These are phyloP conservation scores for Argya squamiceps DNA, from an alignment of 2,797 vertebrate species.

Conservation along the genomic window DNA sequence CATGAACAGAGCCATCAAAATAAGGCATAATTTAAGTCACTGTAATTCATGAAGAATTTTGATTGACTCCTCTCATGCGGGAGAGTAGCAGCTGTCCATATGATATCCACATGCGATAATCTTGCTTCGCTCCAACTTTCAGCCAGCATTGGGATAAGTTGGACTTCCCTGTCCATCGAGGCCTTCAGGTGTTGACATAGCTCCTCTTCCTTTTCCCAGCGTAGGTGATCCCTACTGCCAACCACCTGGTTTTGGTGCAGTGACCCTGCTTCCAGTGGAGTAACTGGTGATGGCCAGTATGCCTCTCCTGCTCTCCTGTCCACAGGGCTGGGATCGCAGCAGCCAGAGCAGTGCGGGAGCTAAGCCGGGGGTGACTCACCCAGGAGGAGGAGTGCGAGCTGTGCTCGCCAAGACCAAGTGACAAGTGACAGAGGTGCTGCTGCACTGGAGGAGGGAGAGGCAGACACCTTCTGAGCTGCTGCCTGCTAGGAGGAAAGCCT, in stretches of 20 bases:
- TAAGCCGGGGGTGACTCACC: background rate
- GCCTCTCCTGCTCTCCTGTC: background rate
- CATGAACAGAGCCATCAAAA: background rate
- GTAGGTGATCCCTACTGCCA: background rate
- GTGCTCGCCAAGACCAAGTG: background rate
- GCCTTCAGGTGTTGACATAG: background rate
- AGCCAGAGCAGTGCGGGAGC: background rate
- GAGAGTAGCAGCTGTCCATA: background rate
- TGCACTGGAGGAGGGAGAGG: background rate
- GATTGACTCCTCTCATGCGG: background rate
- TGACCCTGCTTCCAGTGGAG: fast-evolving
- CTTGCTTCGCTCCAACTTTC: background rate
- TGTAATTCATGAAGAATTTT: background rate
- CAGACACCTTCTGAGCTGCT: background rate
- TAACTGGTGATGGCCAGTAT: background rate
- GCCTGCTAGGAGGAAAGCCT: background rate
- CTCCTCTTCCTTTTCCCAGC: background rate
- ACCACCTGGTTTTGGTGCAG: background rate
- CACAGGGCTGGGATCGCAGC: background rate
- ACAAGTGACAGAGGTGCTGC: background rate
- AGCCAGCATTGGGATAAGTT: fast-evolving
- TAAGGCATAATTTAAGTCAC: background rate
- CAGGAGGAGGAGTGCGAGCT: background rate
- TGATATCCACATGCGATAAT: fast-evolving
- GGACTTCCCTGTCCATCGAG: background rate